Conservation (phyloP, 2,113 vertebrate species). For the Columba livia region DNA sequence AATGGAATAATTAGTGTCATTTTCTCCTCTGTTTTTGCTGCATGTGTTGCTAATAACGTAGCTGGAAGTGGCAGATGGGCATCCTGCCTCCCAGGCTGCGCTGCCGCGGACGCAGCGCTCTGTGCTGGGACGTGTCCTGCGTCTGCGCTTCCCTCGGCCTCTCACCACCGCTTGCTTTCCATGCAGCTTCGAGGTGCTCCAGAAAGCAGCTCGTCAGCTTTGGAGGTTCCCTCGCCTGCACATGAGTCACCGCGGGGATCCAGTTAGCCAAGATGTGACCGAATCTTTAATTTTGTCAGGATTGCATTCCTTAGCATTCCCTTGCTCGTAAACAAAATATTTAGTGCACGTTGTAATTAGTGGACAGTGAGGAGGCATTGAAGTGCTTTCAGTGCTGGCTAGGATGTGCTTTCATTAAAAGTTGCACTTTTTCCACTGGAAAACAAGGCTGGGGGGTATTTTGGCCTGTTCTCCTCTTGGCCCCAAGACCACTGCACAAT, state of each 20-base stretch:
- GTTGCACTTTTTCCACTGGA: neutral
- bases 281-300: slow-evolving; percentile 45
- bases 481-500: neutral
- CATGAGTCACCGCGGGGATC: neutral
- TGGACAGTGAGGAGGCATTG: neutral
- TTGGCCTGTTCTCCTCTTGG: neutral
- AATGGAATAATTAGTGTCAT: neutral
- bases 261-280: neutral
- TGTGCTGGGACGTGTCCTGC: slow-evolving; percentile 23
- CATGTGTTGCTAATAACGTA: neutral
- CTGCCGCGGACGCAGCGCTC: neutral
- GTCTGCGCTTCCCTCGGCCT: slow-evolving; percentile 2
- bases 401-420: neutral
- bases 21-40: neutral
- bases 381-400: neutral
- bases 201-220: neutral
- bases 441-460: neutral
- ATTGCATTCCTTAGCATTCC: slow-evolving; percentile 21
- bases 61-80: slow-evolving; percentile 54
- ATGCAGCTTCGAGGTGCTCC: slow-evolving; percentile 34
- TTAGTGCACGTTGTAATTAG: neutral
- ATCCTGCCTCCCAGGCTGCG: neutral
- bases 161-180: neutral
- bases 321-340: neutral
- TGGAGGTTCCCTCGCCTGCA: neutral